phyloP scores from a whole-genome alignment of 2,797 vertebrate species.

The Synanceia verrucosa region DNA sequence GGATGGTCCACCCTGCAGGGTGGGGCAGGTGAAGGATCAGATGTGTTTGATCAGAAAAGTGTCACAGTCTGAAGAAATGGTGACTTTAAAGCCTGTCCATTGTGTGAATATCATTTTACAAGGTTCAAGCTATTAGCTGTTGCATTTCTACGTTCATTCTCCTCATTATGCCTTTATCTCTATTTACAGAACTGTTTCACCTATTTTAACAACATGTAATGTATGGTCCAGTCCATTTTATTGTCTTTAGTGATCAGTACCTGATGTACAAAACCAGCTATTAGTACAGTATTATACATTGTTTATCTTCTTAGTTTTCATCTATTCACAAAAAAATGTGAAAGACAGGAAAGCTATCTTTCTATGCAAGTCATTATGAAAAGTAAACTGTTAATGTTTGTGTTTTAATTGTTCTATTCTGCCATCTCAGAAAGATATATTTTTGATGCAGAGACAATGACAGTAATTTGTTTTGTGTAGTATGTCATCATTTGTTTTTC shows the following conservation, averaged over 20 bases:
- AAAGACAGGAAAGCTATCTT: not conserved
- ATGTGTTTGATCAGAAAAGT: constrained; percentile 43
- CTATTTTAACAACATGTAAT: not conserved
- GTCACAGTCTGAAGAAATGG: constrained; percentile 5
- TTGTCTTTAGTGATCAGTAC: not conserved
- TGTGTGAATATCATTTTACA: constrained; percentile 10
- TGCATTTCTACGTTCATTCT: not conserved
- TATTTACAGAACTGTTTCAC: constrained; percentile 7
- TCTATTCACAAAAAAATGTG: not conserved
- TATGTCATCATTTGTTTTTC: not conserved
- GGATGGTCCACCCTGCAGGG: constrained; percentile 34
- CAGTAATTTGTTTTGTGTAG: constrained; percentile 12
- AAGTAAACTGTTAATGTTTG: not conserved
- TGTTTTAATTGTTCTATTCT: not conserved
- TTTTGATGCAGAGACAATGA: not conserved
- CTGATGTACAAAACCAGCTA: not conserved
- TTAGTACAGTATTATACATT: not conserved
- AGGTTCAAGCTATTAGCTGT: not conserved
- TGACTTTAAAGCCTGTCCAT: not conserved
- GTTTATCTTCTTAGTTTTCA: not conserved
- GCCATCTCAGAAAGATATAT: not conserved
- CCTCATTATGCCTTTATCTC: not conserved
- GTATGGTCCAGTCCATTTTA: not conserved
- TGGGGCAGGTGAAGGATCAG: constrained; percentile 45
- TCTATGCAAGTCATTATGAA: not conserved